Evolutionary conservation across 2,888 invertebrate species (phyloP).

Genomic region (Agonopterix alstromeriana): DNA sequence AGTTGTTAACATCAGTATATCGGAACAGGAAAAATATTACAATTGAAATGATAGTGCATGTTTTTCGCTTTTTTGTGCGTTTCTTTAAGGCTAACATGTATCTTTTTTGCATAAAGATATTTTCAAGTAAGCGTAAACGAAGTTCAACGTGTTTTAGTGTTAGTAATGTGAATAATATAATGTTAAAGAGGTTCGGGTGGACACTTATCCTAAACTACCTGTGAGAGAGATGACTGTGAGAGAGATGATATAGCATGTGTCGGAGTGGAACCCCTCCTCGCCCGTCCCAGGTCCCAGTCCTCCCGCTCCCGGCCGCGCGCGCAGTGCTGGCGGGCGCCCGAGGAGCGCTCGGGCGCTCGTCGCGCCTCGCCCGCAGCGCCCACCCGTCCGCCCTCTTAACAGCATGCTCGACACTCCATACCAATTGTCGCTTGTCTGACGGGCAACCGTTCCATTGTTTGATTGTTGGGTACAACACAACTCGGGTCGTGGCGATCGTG

Average conservation of each 20-base stretch:
- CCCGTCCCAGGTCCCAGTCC: slow-evolving; percentile 21
- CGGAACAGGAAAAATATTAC: slow-evolving; percentile 7
- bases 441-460: slow-evolving; percentile 78
- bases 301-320: slow-evolving; percentile 12
- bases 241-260: slow-evolving; percentile 21
- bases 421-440: slow-evolving; percentile 78
- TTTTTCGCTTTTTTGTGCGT: slow-evolving; percentile 45
- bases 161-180: slow-evolving; percentile 31
- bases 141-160: slow-evolving; percentile 33
- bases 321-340: slow-evolving; percentile 25
- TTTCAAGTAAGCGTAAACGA: slow-evolving; percentile 39
- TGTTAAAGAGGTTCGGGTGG: slow-evolving; percentile 55
- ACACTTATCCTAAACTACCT: slow-evolving; percentile 46
- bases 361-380: slow-evolving; percentile 37
- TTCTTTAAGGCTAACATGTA: slow-evolving; percentile 50
- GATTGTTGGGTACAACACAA: slow-evolving; percentile 78
- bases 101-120: slow-evolving; percentile 49
- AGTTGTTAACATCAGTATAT: slow-evolving; percentile 17
- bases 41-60: slow-evolving; percentile 58
- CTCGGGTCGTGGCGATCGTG: slow-evolving; percentile 76
- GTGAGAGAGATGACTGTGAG: slow-evolving; percentile 32
- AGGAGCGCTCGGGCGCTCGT: slow-evolving; percentile 30
- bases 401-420: slow-evolving; percentile 75
- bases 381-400: slow-evolving; percentile 67
- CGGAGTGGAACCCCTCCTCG: slow-evolving; percentile 25